Percentiles rank a stretch among this genome's conserved stretches.
Conservation (phyloP, 2,888 invertebrate species). For the Callyntrura guangdongensis region DNA sequence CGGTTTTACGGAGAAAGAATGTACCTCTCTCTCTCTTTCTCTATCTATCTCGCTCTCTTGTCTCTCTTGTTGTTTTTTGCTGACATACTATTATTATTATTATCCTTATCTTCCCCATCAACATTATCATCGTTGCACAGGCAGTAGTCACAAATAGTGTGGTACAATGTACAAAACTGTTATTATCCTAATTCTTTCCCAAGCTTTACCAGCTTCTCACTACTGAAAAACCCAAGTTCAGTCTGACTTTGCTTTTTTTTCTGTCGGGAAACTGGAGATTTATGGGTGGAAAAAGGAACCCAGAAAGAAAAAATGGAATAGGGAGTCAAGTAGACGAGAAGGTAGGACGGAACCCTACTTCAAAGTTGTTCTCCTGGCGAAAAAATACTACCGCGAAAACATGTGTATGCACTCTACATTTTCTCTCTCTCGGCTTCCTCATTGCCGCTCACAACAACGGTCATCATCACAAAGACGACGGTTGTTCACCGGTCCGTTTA, state of each 20-base stretch:
- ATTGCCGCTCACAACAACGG: too few species aligned
- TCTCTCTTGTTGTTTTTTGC: neutral
- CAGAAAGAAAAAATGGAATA: constrained; percentile 36
- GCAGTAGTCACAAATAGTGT: constrained; percentile 18
- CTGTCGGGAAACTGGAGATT: constrained; percentile 41
- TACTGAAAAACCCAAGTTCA: neutral
- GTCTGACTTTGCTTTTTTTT: neutral
- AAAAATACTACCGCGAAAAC: neutral
- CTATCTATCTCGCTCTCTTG: neutral
- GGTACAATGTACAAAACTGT: neutral
- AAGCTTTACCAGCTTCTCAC: too few species aligned
- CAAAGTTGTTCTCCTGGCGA: too few species aligned
- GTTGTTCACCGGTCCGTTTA: constrained; percentile 59
- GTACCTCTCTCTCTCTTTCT: neutral
- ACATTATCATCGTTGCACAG: too few species aligned
- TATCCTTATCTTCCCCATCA: too few species aligned
- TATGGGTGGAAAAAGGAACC: constrained; percentile 36
- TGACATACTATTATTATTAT: neutral
- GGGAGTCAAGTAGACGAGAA: too few species aligned
- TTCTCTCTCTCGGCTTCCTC: constrained; percentile 21
- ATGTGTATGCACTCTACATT: constrained; percentile 33
- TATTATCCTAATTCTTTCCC: constrained; percentile 33
- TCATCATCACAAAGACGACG: neutral
- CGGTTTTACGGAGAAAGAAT: too few species aligned
- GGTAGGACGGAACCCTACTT: neutral